Conservation (phyloP, 2,113 vertebrate species). For the Salvelinus namaycush region DNA sequence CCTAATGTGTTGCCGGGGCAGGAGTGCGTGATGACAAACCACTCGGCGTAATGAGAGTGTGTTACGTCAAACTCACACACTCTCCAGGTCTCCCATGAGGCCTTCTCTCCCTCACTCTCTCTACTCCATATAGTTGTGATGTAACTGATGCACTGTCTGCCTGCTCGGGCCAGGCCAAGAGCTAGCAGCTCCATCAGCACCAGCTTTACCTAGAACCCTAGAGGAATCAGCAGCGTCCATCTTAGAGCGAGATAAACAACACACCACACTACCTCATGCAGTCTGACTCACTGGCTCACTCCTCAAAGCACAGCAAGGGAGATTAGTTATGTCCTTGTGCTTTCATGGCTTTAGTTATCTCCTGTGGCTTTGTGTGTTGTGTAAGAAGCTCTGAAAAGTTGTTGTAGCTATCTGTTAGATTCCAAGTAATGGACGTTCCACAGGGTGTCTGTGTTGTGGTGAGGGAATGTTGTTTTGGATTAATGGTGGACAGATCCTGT, state of each 20-base stretch:
- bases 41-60: conserved; percentile 46
- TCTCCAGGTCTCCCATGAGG: conserved; percentile 22
- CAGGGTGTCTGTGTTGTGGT: background rate
- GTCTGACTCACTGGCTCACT: conserved; percentile 47
- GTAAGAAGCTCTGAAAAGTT: conserved; percentile 4
- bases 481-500: too few relatives aligned
- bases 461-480: too few relatives aligned
- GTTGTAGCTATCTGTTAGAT: background rate
- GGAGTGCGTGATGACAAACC: conserved; percentile 58
- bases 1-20: conserved; percentile 57
- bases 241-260: conserved; percentile 49
- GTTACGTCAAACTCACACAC: conserved; percentile 65
- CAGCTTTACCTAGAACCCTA: conserved; percentile 38
- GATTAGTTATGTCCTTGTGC: conserved; percentile 47
- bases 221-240: conserved; percentile 61
- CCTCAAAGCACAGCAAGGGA: conserved; percentile 29
- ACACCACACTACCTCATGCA: conserved; percentile 46
- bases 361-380: conserved; percentile 36
- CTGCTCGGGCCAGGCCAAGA: conserved; percentile 46
- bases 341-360: conserved; percentile 30
- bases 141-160: background rate
- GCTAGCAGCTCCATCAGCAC: conserved; percentile 49
- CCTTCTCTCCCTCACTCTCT: conserved; percentile 7
- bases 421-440: background rate
- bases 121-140: conserved; percentile 39